Conservation (phyloP, 2,797 vertebrate genomes). For the Garrulus glandarius region DNA sequence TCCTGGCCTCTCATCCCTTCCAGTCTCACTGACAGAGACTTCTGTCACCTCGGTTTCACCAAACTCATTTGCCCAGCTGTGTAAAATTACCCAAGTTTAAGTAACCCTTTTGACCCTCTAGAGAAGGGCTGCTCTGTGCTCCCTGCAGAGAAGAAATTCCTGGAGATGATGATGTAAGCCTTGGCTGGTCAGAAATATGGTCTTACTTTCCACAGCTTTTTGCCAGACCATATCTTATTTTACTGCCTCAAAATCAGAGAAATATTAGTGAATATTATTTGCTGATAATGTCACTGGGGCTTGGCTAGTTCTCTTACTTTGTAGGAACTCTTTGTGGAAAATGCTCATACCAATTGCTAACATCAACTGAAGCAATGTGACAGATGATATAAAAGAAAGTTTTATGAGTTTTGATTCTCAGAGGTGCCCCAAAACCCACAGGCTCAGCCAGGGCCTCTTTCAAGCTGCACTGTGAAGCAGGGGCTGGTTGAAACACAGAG, state of each 20-base stretch:
- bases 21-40: neutral
- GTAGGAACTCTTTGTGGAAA: neutral
- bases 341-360: neutral
- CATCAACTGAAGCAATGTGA: fast-evolving
- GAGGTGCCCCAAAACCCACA: neutral
- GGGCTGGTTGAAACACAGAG: neutral
- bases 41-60: neutral
- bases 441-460: neutral
- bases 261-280: neutral
- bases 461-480: neutral
- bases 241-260: neutral
- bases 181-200: neutral
- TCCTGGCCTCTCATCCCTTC: neutral
- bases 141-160: neutral
- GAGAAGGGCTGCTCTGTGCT: neutral
- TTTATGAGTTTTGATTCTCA: neutral
- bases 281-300: neutral
- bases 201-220: neutral
- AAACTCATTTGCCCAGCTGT: neutral
- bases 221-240: neutral
- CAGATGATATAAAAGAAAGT: neutral
- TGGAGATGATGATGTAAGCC: neutral
- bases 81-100: conserved; percentile 18
- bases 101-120: neutral
- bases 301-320: neutral